phyloP scores from a whole-genome alignment of 2,888 invertebrate species.

The Geophilus truncorum region DNA sequence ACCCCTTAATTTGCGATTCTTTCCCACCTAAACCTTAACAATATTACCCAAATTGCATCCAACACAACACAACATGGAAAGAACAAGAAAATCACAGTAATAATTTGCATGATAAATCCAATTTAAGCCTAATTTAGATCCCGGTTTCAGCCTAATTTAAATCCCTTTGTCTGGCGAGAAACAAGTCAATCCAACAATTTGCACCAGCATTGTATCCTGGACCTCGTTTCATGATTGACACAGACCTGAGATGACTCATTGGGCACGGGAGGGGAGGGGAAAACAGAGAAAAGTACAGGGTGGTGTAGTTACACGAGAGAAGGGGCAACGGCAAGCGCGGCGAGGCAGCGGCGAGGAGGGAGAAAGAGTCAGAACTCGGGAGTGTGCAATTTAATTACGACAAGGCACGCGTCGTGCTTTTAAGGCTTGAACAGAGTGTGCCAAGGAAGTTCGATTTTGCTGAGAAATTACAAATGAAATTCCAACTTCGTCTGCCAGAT shows the following conservation, averaged over 20 bases:
- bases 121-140: neutral
- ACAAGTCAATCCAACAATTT: slow-evolving; percentile 8
- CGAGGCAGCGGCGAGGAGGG: neutral
- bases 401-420: neutral
- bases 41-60: neutral
- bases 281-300: too few relatives aligned
- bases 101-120: neutral
- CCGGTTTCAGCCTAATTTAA: neutral
- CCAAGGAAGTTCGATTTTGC: neutral
- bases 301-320: too few relatives aligned
- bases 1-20: neutral
- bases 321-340: neutral
- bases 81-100: neutral
- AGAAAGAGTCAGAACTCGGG: neutral
- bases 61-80: neutral
- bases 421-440: neutral
- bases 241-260: neutral
- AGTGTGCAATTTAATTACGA: slow-evolving; percentile 15
- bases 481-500: neutral
- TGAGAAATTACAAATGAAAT: neutral
- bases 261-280: neutral
- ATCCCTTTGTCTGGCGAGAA: neutral
- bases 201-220: neutral
- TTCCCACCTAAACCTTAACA: neutral
- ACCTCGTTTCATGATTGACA: neutral